phyloP scores from a whole-genome alignment of 2,888 invertebrate genomes.

The Agrilus cyanescens region DNA sequence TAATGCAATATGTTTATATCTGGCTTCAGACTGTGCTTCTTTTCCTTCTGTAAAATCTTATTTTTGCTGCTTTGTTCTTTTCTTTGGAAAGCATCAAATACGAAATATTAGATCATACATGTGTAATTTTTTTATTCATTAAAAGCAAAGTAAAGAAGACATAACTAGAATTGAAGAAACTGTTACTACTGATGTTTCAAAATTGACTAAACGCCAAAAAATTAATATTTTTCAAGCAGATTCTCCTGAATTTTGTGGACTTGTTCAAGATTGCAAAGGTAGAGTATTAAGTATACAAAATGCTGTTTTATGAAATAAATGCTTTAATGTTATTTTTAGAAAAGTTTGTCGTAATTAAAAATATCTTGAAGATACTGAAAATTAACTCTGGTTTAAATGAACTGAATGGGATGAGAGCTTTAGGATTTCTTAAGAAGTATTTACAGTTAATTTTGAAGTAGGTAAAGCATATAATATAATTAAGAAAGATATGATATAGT shows the following conservation, averaged over 20 bases:
- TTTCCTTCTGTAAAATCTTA: no score
- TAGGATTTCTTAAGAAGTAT: slow-evolving; percentile 54
- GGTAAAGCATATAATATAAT: slow-evolving; percentile 12
- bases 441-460: slow-evolving; percentile 38
- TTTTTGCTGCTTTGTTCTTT: slow-evolving; percentile 1
- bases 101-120: no score
- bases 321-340: no score
- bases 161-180: slow-evolving; percentile 39
- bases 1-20: no score
- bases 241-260: slow-evolving; percentile 72
- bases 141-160: slow-evolving; percentile 16
- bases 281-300: slow-evolving; percentile 26
- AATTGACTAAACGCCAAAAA: slow-evolving; percentile 65
- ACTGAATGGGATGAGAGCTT: slow-evolving; percentile 46
- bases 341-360: no score
- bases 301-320: no score
- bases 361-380: no score
- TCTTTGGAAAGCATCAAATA: background rate
- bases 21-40: no score
- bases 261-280: slow-evolving; percentile 69
- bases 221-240: slow-evolving; percentile 68
- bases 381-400: slow-evolving; percentile 30
- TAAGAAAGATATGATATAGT: no score
- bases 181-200: slow-evolving; percentile 64
- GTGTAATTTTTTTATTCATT: no score